A percentile compares a stretch with the other conserved stretches of the same genome.
Evolutionary conservation across 2,113 vertebrate species (phyloP).

Genomic region (Anseranas semipalmata): DNA sequence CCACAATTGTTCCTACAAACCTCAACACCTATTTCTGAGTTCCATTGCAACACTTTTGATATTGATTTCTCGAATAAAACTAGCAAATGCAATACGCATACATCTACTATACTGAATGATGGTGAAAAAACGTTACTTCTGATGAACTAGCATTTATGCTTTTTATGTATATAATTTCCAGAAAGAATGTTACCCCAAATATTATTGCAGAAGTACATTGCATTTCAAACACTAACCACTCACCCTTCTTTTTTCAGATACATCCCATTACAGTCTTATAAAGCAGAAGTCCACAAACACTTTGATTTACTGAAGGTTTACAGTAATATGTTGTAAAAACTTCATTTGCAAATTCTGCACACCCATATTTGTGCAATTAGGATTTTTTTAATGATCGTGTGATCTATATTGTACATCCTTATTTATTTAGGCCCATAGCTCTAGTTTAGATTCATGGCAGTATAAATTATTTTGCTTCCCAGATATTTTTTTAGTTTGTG

Average conservation of each 20-base stretch:
- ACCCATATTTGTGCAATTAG: neutral
- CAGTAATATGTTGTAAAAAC: neutral
- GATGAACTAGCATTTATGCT: neutral
- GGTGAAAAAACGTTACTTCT: neutral
- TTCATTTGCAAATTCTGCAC: neutral
- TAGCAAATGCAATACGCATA: neutral
- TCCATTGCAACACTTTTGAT: neutral
- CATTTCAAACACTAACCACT: neutral
- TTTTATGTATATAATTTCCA: neutral
- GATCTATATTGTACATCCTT: neutral
- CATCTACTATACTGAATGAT: neutral
- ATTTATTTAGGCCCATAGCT: neutral
- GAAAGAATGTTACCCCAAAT: neutral
- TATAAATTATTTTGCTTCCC: neutral
- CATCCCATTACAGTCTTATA: neutral
- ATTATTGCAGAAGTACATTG: neutral
- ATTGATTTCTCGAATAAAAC: conserved; percentile 16
- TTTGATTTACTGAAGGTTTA: neutral
- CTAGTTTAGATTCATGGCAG: neutral
- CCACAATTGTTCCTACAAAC: neutral
- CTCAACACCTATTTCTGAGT: neutral
- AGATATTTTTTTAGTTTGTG: neutral
- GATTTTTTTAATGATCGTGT: neutral
- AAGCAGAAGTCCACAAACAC: neutral
- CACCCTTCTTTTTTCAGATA: neutral